Percentiles rank a stretch among this genome's conserved stretches.
Evolutionary conservation across 2,888 invertebrate species (phyloP).

Genomic region (Oscheius myriophilus): DNA sequence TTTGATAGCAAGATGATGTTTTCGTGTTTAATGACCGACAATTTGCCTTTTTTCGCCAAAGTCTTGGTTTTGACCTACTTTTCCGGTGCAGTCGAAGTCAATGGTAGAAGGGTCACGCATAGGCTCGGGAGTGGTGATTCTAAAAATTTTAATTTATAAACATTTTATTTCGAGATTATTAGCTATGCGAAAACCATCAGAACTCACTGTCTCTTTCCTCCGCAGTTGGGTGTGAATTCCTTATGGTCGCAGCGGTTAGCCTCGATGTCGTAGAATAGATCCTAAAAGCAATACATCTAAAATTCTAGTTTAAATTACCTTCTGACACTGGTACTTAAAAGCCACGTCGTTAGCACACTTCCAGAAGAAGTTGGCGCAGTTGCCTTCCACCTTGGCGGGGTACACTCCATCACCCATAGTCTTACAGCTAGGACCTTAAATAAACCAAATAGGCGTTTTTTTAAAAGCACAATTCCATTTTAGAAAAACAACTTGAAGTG

Average conservation of each 20-base stretch:
- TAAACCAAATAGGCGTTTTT: background rate
- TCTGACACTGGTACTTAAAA: constrained; percentile 44
- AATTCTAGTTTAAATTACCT: constrained; percentile 7
- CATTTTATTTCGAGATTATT: background rate
- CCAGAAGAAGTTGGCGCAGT: constrained; percentile 41
- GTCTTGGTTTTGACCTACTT: too few relatives aligned
- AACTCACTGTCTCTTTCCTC: constrained; percentile 30
- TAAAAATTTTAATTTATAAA: background rate
- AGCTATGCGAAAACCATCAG: background rate
- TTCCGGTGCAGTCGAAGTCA: constrained; percentile 35
- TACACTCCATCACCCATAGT: constrained; percentile 32
- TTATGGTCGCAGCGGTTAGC: constrained; percentile 43
- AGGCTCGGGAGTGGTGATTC: constrained; percentile 14
- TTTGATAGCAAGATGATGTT: background rate
- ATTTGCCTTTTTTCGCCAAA: too few relatives aligned
- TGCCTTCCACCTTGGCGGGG: constrained; percentile 21
- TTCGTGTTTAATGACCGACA: too few relatives aligned
- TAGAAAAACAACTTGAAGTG: background rate
- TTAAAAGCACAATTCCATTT: too few relatives aligned
- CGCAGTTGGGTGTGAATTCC: constrained; percentile 31
- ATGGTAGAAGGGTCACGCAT: constrained; percentile 7
- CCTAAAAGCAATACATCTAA: constrained; percentile 3
- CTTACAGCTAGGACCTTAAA: constrained; percentile 33
- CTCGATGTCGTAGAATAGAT: constrained; percentile 39
- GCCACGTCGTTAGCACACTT: constrained; percentile 43